Evolutionary conservation across 2,888 invertebrate species (phyloP).

Genomic region (Epistrophe grossulariae): DNA sequence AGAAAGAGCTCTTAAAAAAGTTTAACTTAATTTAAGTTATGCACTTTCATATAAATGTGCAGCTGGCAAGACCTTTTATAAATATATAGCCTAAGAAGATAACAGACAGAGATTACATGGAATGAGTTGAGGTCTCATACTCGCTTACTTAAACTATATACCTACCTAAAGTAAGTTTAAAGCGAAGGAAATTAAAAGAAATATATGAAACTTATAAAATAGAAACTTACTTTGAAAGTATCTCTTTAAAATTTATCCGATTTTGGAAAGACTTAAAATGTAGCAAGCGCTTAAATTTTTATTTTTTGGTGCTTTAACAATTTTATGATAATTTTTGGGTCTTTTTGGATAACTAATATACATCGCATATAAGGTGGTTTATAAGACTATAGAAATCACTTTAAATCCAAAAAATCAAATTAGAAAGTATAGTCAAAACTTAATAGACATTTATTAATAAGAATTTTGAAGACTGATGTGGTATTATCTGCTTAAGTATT

Average conservation of each 20-base stretch:
- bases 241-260: neutral
- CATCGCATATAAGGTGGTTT: too few relatives aligned
- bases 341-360: too few relatives aligned
- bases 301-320: neutral
- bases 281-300: neutral
- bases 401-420: too few relatives aligned
- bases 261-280: neutral
- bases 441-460: too few relatives aligned
- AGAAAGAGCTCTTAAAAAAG: neutral
- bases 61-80: slow-evolving; percentile 20
- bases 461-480: too few relatives aligned
- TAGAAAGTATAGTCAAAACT: too few relatives aligned
- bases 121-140: neutral
- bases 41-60: slow-evolving; percentile 1
- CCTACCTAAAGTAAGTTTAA: neutral
- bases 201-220: neutral
- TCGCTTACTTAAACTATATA: neutral
- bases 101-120: neutral
- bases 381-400: too few relatives aligned
- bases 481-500: too few relatives aligned
- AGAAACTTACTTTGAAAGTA: neutral
- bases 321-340: too few relatives aligned
- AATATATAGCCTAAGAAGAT: neutral
- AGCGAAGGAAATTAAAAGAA: neutral
- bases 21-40: slow-evolving; percentile 30